Conservation (phyloP, 2,888 invertebrate species). For the Latheticus oryzae region DNA sequence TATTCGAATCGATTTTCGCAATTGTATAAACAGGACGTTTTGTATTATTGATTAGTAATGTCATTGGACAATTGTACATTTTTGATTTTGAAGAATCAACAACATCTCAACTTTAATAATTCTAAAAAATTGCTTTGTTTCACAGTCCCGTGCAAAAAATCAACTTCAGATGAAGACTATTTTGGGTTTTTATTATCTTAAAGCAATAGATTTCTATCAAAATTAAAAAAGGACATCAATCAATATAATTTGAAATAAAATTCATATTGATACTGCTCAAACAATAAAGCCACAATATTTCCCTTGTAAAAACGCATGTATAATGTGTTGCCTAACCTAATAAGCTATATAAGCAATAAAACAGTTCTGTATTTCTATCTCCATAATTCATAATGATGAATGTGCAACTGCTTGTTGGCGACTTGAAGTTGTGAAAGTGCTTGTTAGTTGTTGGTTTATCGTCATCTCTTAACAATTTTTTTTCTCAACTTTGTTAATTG, state of each 20-base stretch:
- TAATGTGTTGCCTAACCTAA: no score
- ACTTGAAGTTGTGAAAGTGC: no score
- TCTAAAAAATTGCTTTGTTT: conserved; percentile 15
- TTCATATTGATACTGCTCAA: no score
- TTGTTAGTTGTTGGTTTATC: neutral
- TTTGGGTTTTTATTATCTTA: no score
- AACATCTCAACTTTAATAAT: neutral
- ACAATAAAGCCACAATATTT: no score
- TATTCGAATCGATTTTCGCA: conserved; percentile 11
- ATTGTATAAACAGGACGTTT: conserved; percentile 15
- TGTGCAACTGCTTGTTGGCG: conserved; percentile 5
- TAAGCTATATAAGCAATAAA: conserved; percentile 20
- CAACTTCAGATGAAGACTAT: no score
- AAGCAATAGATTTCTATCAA: no score
- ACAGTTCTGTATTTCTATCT: conserved; percentile 19
- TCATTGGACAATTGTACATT: conserved; percentile 16
- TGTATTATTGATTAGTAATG: conserved; percentile 25
- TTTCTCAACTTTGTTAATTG: no score
- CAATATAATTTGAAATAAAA: no score
- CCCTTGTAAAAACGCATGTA: no score
- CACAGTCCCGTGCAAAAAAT: no score
- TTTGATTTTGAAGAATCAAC: conserved; percentile 3
- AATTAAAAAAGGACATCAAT: no score
- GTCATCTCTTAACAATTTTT: neutral
- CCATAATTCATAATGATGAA: conserved; percentile 26